phyloP scores from a whole-genome alignment of 2,888 invertebrate species.

The Hypena proboscidalis region DNA sequence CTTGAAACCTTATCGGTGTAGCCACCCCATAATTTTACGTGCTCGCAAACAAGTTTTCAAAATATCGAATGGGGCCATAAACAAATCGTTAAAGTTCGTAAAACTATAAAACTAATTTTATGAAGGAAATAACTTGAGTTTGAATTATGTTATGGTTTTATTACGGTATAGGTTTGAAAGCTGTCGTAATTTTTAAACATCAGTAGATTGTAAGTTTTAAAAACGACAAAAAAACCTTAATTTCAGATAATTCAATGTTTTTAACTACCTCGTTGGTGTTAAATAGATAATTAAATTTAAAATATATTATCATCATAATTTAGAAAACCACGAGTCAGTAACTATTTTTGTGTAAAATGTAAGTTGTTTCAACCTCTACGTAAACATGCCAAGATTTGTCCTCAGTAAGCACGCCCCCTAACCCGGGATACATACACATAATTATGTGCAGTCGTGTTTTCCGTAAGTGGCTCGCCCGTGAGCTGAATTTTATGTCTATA shows the following conservation, averaged over 20 bases:
- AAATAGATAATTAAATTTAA: no score
- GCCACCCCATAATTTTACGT: no score
- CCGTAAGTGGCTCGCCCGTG: constrained; percentile 31
- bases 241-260: no score
- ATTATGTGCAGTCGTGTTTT: constrained; percentile 27
- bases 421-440: constrained; percentile 21
- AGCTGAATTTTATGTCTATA: constrained; percentile 33
- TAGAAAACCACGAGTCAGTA: no score
- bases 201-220: no score
- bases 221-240: no score
- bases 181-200: no score
- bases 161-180: no score
- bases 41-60: neutral
- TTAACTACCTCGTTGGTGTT: no score
- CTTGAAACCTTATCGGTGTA: no score
- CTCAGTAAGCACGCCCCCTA: constrained; percentile 17
- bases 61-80: neutral
- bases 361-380: no score
- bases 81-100: neutral
- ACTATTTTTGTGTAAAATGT: neutral
- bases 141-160: constrained; percentile 1
- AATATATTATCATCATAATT: no score
- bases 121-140: neutral
- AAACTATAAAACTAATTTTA: constrained; percentile 1
- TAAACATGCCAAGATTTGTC: neutral